Evolutionary conservation across 1,140 invertebrate genomes (phyloP).

Genomic region (Campoletis sonorensis): DNA sequence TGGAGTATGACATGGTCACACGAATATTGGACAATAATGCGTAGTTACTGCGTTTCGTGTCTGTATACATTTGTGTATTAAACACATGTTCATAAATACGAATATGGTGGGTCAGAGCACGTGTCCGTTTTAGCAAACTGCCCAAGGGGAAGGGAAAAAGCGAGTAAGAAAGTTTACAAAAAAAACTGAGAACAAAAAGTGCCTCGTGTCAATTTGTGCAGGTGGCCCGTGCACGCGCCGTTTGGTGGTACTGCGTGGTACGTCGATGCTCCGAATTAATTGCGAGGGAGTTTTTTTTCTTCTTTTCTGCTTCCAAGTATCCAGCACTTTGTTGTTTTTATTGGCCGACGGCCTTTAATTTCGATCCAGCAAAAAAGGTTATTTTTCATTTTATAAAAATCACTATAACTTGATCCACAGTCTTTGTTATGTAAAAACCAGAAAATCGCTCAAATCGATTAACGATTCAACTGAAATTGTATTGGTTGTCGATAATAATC

Average conservation of each 20-base stretch:
- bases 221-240: constrained; percentile 9
- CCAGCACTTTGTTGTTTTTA: constrained; percentile 5
- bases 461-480: too few species aligned
- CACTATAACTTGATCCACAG: too few species aligned
- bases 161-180: constrained; percentile 14
- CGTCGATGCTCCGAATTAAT: constrained; percentile 24
- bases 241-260: constrained; percentile 22
- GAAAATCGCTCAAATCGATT: too few species aligned
- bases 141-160: constrained; percentile 25
- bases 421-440: too few species aligned
- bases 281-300: constrained; percentile 20
- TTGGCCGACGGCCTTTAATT: neutral
- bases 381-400: too few species aligned
- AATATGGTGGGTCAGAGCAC: constrained; percentile 8
- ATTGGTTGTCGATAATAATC: too few species aligned
- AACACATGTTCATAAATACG: neutral
- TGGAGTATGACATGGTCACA: too few species aligned
- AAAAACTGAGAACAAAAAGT: constrained; percentile 23
- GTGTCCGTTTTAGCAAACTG: neutral
- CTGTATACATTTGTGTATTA: neutral
- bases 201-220: constrained; percentile 26
- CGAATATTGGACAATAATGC: too few species aligned
- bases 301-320: neutral
- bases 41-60: neutral
- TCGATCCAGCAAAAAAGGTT: neutral